Evolutionary conservation across 2,888 invertebrate genomes (phyloP).

Genomic region (Drosophila mercatorum): DNA sequence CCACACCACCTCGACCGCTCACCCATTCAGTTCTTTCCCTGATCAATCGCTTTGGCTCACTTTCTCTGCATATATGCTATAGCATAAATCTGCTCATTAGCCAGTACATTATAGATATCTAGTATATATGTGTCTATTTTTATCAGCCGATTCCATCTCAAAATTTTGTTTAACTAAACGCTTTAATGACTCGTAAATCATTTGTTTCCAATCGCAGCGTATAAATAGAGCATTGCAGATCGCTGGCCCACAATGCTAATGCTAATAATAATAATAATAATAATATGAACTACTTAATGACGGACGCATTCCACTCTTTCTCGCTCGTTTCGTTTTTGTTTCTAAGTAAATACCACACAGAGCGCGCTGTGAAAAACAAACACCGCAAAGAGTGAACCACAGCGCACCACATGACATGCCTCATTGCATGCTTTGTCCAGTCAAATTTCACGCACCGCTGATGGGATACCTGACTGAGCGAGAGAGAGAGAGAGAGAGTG

Average conservation of each 20-base stretch:
- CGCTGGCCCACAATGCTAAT: constrained; percentile 26
- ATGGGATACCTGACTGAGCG: constrained; percentile 25
- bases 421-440: constrained; percentile 66
- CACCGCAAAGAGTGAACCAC: constrained; percentile 18
- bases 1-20: neutral
- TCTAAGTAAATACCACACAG: constrained; percentile 36
- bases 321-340: neutral
- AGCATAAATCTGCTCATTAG: neutral
- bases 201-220: constrained; percentile 7
- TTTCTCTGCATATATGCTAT: neutral
- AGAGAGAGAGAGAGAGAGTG: neutral
- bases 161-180: constrained; percentile 2
- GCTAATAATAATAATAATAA: neutral
- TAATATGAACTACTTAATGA: constrained; percentile 30
- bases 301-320: constrained; percentile 14
- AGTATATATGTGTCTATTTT: neutral
- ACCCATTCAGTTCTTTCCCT: neutral
- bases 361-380: constrained; percentile 30
- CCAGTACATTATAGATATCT: neutral
- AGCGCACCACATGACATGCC: constrained; percentile 46
- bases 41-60: neutral
- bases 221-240: constrained; percentile 14
- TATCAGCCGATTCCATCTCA: neutral
- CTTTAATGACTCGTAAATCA: constrained; percentile 3
- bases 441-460: constrained; percentile 66